Evolutionary conservation across 2,888 invertebrate species (phyloP).

Genomic region (Tricholauxania praeusta): DNA sequence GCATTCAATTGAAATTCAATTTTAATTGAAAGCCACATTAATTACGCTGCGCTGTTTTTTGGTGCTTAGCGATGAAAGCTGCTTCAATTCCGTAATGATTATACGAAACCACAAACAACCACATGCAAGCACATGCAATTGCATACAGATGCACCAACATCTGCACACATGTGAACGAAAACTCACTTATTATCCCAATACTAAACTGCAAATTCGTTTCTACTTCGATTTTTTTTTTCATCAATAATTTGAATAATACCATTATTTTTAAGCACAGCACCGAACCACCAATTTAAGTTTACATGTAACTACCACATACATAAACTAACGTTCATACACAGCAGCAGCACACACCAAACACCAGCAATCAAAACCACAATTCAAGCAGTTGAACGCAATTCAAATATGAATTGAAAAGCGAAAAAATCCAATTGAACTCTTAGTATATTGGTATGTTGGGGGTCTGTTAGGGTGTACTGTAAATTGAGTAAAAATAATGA

Average conservation of each 20-base stretch:
- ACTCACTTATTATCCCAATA: background rate
- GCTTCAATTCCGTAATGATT: too few species aligned
- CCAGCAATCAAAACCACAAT: constrained; percentile 3
- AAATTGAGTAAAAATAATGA: constrained; percentile 25
- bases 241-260: constrained; percentile 24
- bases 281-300: background rate
- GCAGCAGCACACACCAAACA: constrained; percentile 11
- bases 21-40: too few species aligned
- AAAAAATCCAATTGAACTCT: constrained; percentile 39
- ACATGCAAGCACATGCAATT: background rate
- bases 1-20: too few species aligned
- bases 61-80: too few species aligned
- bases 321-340: constrained; percentile 11
- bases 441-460: constrained; percentile 14
- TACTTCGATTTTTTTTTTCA: background rate
- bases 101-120: background rate
- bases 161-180: background rate
- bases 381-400: constrained; percentile 13
- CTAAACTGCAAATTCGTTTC: constrained; percentile 19
- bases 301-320: background rate
- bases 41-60: too few species aligned
- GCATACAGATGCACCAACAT: too few species aligned
- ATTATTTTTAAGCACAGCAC: constrained; percentile 25
- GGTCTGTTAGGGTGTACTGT: background rate
- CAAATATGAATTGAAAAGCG: constrained; percentile 17